Percentiles rank a stretch among this genome's conserved stretches.
These are phyloP conservation scores for Habroteleia sp. DNA, from an alignment of 2,888 invertebrate genomes.

Conservation along the genomic window DNA sequence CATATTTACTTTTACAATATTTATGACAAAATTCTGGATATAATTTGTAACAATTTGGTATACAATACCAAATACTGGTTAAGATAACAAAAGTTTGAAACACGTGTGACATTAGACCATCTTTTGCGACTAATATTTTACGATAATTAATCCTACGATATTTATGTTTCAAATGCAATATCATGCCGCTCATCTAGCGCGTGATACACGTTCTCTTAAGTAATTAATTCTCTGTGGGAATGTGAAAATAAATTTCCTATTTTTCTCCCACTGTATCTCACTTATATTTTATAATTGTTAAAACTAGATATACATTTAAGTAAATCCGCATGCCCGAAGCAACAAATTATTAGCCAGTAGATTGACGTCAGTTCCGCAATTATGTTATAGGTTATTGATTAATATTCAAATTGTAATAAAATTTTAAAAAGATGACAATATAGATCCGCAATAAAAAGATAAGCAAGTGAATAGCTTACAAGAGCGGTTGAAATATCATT, in stretches of 20 bases:
- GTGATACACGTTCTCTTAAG: conserved; percentile 19
- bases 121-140: too few relatives aligned
- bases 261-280: conserved; percentile 2
- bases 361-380: too few relatives aligned
- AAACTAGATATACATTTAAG: too few relatives aligned
- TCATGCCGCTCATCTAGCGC: conserved; percentile 17
- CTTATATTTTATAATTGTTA: conserved; percentile 18
- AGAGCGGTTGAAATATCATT: conserved; percentile 24
- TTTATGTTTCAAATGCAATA: conserved; percentile 45
- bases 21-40: too few relatives aligned
- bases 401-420: conserved; percentile 19
- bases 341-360: too few relatives aligned
- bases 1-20: too few relatives aligned
- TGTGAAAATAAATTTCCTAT: conserved; percentile 17
- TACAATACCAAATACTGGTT: too few relatives aligned
- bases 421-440: conserved; percentile 1
- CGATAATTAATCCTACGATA: conserved; percentile 46
- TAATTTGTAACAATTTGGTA: too few relatives aligned
- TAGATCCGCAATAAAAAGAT: conserved; percentile 18
- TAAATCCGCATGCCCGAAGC: too few relatives aligned
- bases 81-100: too few relatives aligned
- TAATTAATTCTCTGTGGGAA: conserved; percentile 38
- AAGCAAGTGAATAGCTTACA: conserved; percentile 23
- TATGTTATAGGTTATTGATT: too few relatives aligned
- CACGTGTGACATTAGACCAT: too few relatives aligned